phyloP scores from a whole-genome alignment of 2,888 invertebrate species.

The Lymantria monacha region DNA sequence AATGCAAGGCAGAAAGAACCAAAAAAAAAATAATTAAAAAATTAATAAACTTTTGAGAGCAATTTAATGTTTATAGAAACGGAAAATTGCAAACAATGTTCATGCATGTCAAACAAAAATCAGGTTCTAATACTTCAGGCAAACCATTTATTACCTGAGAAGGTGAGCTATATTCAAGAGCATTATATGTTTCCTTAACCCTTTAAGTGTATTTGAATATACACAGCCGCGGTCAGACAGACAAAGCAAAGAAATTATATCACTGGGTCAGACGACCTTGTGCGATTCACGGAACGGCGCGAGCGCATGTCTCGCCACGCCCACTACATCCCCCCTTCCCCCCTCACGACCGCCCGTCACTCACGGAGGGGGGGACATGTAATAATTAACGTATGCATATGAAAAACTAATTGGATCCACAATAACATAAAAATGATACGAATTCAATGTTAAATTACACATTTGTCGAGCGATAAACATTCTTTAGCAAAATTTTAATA shows the following conservation, averaged over 20 bases:
- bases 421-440: slow-evolving; percentile 2
- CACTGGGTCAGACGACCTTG: slow-evolving; percentile 65
- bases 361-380: slow-evolving; percentile 7
- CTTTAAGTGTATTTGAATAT: slow-evolving; percentile 10
- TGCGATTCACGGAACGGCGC: slow-evolving; percentile 57
- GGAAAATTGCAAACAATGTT: too few species aligned
- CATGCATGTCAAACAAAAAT: not conserved
- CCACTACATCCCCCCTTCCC: slow-evolving; percentile 29
- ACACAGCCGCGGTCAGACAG: slow-evolving; percentile 29
- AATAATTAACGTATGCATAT: slow-evolving; percentile 24
- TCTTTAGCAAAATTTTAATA: not conserved
- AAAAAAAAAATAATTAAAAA: too few species aligned
- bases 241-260: slow-evolving; percentile 47
- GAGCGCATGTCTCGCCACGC: slow-evolving; percentile 53
- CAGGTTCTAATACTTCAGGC: slow-evolving; percentile 5
- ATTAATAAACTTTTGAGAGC: too few species aligned
- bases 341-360: slow-evolving; percentile 3
- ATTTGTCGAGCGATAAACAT: not conserved
- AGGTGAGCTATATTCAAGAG: not conserved
- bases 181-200: not conserved
- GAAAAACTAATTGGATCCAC: slow-evolving; percentile 13
- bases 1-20: too few species aligned
- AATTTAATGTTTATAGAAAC: too few species aligned
- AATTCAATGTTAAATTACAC: slow-evolving; percentile 1
- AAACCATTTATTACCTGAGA: slow-evolving; percentile 13